Conservation (phyloP, 2,888 invertebrate species). For the Frankliniella fusca region DNA sequence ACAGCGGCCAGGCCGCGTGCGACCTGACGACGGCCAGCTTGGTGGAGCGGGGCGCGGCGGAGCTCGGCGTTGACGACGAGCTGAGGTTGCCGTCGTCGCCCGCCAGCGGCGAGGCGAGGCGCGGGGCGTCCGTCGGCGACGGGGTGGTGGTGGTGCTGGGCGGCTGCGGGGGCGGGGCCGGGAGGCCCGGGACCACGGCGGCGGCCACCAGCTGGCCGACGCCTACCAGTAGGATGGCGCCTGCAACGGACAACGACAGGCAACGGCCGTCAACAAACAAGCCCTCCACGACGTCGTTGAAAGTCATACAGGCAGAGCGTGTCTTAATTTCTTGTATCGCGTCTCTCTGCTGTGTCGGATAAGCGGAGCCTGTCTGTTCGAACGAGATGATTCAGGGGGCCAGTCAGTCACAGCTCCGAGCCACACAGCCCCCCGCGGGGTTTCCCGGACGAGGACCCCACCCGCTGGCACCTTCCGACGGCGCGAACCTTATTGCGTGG, state of each 20-base stretch:
- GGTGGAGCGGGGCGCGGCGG: background rate
- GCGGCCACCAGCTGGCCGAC: background rate
- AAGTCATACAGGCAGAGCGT: no score
- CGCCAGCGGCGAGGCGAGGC: background rate
- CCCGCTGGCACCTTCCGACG: no score
- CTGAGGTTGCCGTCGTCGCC: background rate
- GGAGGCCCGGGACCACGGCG: background rate
- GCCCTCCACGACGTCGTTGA: no score
- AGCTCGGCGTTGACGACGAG: background rate
- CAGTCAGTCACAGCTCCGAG: background rate
- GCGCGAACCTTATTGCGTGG: no score
- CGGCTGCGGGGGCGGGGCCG: background rate
- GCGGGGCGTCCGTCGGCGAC: background rate
- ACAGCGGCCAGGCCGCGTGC: background rate
- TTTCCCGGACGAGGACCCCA: no score
- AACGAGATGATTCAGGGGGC: background rate
- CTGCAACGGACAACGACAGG: background rate
- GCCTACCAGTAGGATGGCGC: background rate
- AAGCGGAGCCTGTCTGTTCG: background rate
- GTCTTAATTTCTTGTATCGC: no score
- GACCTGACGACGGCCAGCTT: background rate
- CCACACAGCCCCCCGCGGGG: background rate
- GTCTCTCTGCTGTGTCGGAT: no score
- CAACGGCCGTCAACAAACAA: no score
- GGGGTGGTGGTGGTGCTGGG: background rate